Evolutionary conservation across 1,140 invertebrate genomes (phyloP).

Genomic region (Tribolium madens): DNA sequence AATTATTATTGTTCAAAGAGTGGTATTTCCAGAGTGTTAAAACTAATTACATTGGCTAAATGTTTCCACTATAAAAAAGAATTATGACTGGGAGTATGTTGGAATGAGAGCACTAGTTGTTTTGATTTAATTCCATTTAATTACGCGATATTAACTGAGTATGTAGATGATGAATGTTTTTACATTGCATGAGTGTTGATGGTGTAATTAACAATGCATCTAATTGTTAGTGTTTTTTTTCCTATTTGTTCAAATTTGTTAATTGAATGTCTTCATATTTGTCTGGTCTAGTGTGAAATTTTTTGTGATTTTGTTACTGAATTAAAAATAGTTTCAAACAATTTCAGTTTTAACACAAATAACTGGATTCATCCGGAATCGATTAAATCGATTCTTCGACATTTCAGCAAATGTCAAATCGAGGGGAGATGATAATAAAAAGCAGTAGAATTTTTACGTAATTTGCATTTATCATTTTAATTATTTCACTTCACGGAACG

Average conservation of each 20-base stretch:
- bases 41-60: background rate
- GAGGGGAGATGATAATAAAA: background rate
- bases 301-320: background rate
- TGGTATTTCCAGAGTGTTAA: background rate
- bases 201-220: background rate
- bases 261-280: background rate
- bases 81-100: too few relatives aligned
- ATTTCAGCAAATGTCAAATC: background rate
- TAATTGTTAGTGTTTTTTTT: background rate
- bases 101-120: too few relatives aligned
- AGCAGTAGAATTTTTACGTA: background rate
- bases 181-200: background rate
- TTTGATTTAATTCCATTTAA: background rate
- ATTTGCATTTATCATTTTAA: background rate
- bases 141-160: background rate
- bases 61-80: too few relatives aligned
- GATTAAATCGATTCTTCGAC: background rate
- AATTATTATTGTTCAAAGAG: background rate
- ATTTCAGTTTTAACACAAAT: background rate
- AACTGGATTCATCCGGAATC: background rate
- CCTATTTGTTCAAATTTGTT: background rate
- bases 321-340: background rate
- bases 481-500: background rate
- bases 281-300: background rate
- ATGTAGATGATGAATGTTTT: background rate